Evolutionary conservation across 2,113 vertebrate species (phyloP).

Genomic region (Pipra filicauda): DNA sequence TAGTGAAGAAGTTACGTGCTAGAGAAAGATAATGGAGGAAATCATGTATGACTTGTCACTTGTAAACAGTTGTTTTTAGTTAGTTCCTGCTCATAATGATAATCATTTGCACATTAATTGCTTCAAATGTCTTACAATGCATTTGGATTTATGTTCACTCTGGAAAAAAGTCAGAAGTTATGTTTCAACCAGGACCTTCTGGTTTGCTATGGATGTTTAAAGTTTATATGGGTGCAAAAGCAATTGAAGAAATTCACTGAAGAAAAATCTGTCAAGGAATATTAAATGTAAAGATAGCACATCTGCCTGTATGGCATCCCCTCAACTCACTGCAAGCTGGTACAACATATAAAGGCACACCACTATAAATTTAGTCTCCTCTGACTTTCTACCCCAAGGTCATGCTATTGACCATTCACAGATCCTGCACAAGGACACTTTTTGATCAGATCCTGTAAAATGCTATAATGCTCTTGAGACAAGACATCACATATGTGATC

Average conservation of each 20-base stretch:
- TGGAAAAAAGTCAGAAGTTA: not conserved
- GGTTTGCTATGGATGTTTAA: not conserved
- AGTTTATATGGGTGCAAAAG: not conserved
- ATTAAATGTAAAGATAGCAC: not conserved
- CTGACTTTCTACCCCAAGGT: not conserved
- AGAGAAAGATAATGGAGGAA: not conserved
- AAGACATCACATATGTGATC: not conserved
- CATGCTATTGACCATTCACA: not conserved
- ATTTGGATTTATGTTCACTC: not conserved
- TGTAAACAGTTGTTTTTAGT: not conserved
- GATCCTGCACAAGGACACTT: not conserved
- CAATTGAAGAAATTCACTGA: not conserved
- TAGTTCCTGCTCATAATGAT: not conserved
- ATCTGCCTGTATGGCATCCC: not conserved
- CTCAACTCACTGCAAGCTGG: not conserved
- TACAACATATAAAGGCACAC: not conserved
- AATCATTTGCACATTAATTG: constrained; percentile 6
- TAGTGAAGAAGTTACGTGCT: not conserved
- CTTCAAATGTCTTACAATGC: not conserved
- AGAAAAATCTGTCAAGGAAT: not conserved
- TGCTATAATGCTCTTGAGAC: not conserved
- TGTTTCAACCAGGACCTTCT: not conserved
- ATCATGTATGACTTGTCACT: not conserved
- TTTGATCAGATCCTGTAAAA: not conserved
- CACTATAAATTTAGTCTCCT: not conserved